These are phyloP conservation scores for Agyllia agylla DNA, from an alignment of 2,888 invertebrate genomes.

Conservation along the genomic window DNA sequence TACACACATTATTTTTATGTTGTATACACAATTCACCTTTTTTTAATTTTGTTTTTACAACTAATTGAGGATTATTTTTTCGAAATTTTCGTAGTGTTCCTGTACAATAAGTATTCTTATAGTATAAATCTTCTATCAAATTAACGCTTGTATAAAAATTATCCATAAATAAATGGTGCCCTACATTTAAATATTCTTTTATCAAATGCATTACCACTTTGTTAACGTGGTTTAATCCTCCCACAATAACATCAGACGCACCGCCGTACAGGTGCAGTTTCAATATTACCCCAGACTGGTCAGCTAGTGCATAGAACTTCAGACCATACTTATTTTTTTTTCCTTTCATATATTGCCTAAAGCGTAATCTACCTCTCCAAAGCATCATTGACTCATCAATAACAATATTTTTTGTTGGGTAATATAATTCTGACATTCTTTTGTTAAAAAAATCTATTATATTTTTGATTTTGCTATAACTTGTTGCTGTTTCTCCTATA, in stretches of 20 bases:
- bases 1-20: not conserved
- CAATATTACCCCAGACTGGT: not conserved
- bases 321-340: not conserved
- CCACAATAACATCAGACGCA: not conserved
- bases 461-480: not conserved
- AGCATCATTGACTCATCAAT: not conserved
- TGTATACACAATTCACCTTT: not conserved
- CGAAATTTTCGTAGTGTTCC: not conserved
- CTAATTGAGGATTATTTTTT: not conserved
- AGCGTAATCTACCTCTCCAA: not conserved
- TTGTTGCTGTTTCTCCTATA: not conserved
- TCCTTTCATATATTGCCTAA: not conserved
- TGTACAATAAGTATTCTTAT: not conserved
- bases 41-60: not conserved
- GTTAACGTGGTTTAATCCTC: not conserved
- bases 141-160: not conserved
- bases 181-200: not conserved
- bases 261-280: not conserved
- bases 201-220: not conserved
- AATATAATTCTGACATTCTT: not conserved
- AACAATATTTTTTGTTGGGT: not conserved
- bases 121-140: not conserved
- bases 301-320: not conserved
- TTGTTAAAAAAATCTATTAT: not conserved
- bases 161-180: not conserved